Base-by-base conservation (phyloP, 2,888 invertebrate species). In the Tetrapedia diversipes region DNA sequence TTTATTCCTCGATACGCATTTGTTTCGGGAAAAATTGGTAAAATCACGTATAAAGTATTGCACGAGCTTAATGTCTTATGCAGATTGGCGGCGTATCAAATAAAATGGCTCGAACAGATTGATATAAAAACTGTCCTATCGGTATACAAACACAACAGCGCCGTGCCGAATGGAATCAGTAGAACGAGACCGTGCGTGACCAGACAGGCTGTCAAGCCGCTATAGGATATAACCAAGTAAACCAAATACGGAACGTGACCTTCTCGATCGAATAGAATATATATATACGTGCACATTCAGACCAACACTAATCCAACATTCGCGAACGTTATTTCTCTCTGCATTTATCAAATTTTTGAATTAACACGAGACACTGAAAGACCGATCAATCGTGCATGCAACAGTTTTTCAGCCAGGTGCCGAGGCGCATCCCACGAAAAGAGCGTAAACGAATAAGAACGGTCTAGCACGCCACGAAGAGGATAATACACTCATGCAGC, bases 401-500 rank as follows among this genome's bases (percentile, higher is more conserved):
- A n/a, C n/a, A n/a, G n/a, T n/a, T n/a, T n/a, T n/a, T n/a, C n/a
- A n/a, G n/a, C n/a, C n/a, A n/a, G n/a, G n/a, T n/a, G n/a, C n/a
- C n/a, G n/a, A n/a, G n/a, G n/a, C n/a, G n/a, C n/a, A n/a, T n/a
- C n/a, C 4, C 39, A 4, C 1, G 6, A n/a, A 14, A 19, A 51
- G n/a, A 37, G 34, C 37, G 8, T 11, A 37, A 8, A 27, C 1
- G 4, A 7, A 0, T 22, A 37, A 4, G 60, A 54, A 77, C 72
- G 67, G 69, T 54, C 76, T 79, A 57, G 63, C 81, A 57, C 64
- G 51, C 59, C 32, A 60, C 64, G 56, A 68, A 68, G 73, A 74
- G 54, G 65, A 77, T 70, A 64, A 70, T 68, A 82, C 81, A 77
- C 60, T 70, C 77, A 75, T 80, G 78, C 79, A 83, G 57, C 77